Base-by-base conservation (phyloP, 1,140 invertebrate species). In the Drosophila ambigua region DNA sequence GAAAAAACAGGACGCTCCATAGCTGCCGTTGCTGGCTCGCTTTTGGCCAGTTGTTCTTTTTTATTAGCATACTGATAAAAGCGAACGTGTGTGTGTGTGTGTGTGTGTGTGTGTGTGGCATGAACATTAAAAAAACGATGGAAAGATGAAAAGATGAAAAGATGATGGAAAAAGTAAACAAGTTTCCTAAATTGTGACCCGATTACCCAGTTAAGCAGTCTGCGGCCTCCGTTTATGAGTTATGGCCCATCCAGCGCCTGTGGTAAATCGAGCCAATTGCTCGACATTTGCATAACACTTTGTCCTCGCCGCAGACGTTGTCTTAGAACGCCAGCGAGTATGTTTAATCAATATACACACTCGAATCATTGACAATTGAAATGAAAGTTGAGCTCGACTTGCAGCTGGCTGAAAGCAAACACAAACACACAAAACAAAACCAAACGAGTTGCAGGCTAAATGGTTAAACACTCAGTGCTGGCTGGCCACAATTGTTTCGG, bases 171-270 rank as follows among this genome's bases (percentile, higher is more conserved):
- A 65, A 51, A 63, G 68, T 52, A 85, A 87, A 87, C 83, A 69
- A 87, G 83, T 87, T 79, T 87, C 79, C 79, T 79, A 88, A 87
- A 88, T 77, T 83, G 79, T 88, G 83, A 87, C 83, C 83, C 83
- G 88, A 79, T 87, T 87, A 88, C 83, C 83, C 76, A 87, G 72
- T 77, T 88, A 80, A 60, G 68, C 46, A 71, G 68, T 69, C 72
- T 63, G 49, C 50, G 60, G 46, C 46, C 20, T 26, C 41, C 51
- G 11, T 20, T 49, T 43, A 31, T 69, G 64, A 69, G 68, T 57
- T 68, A 20, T 13, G 59, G 20, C 23, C 51, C 63, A 41, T 55
- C 51, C 63, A 41, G 43, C 26, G 53, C 11, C 13, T 24, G 46
- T 26, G 49, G 46, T 3, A 48, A 46, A 57, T 66, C 65, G 49